phyloP scores from a whole-genome alignment of 2,888 invertebrate species.

The Stictocephala bisonia region DNA sequence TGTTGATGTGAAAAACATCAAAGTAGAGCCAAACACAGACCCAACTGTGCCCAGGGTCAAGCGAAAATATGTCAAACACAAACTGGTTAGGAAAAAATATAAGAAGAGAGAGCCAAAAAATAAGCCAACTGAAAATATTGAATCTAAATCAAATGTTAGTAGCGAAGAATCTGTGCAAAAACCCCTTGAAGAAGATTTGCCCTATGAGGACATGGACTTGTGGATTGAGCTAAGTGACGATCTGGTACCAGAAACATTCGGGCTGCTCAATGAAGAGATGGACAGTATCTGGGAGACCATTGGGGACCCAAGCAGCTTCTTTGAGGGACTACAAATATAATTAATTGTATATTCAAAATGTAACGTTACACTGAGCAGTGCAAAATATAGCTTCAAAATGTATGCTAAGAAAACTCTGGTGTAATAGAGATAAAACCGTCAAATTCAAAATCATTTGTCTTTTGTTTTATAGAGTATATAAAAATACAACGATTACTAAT shows the following conservation, averaged over 20 bases:
- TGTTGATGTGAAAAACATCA: neutral
- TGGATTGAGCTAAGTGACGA: constrained; percentile 16
- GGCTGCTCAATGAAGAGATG: neutral
- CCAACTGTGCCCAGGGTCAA: neutral
- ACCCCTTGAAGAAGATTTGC: neutral
- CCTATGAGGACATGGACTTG: neutral
- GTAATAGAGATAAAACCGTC: too few species aligned
- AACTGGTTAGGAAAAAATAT: constrained; percentile 31
- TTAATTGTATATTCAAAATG: too few species aligned
- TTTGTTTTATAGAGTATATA: too few species aligned
- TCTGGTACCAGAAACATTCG: neutral
- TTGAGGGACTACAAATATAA: too few species aligned
- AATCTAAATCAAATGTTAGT: neutral
- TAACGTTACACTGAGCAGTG: too few species aligned
- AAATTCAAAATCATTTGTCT: too few species aligned
- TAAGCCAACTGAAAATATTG: neutral
- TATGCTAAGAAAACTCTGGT: too few species aligned
- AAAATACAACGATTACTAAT: too few species aligned
- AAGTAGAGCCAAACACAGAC: too few species aligned
- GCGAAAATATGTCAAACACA: constrained; percentile 8
- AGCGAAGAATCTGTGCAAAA: neutral
- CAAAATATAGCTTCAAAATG: too few species aligned
- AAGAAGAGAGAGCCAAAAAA: constrained; percentile 17
- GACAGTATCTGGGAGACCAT: constrained; percentile 11
- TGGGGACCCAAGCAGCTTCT: constrained; percentile 16